Conservation (phyloP, 2,888 invertebrate species). For the Coelopa pilipes region DNA sequence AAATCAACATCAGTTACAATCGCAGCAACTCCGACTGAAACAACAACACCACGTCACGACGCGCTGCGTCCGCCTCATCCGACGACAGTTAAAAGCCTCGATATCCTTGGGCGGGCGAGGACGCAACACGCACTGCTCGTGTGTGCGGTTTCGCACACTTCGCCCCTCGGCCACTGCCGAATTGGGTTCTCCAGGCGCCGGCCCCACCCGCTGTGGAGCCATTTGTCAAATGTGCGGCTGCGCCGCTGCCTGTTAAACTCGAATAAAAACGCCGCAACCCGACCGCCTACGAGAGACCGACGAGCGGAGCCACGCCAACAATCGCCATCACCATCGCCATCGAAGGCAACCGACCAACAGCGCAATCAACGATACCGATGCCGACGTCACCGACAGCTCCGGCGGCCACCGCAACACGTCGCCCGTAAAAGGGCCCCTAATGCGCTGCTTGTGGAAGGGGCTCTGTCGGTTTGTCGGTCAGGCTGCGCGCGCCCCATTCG, state of each 20-base stretch:
- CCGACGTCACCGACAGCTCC: neutral
- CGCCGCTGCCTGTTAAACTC: conserved; percentile 30
- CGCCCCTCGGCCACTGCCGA: neutral
- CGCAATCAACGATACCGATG: neutral
- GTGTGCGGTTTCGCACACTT: conserved; percentile 14
- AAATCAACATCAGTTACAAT: neutral
- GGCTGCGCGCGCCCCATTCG: too few relatives aligned
- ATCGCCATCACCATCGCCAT: too few relatives aligned
- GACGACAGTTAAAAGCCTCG: conserved; percentile 5
- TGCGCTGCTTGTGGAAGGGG: too few relatives aligned
- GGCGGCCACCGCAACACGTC: conserved; percentile 15
- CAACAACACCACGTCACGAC: conserved; percentile 11
- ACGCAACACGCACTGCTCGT: conserved; percentile 9
- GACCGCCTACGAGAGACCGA: conserved; percentile 8
- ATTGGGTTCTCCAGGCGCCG: too few relatives aligned
- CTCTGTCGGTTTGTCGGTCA: too few relatives aligned
- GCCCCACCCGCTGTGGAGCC: neutral
- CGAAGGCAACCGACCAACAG: neutral
- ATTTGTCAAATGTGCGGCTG: conserved; percentile 25
- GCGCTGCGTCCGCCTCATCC: neutral
- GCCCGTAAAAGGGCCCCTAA: neutral
- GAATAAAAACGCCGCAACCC: conserved; percentile 45
- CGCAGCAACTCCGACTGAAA: conserved; percentile 1
- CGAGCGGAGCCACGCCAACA: too few relatives aligned
- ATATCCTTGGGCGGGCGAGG: conserved; percentile 1